A percentile compares a stretch with the other conserved stretches of the same genome.
Conservation (phyloP, 1,140 invertebrate genomes). For the Copidosoma floridanum region DNA sequence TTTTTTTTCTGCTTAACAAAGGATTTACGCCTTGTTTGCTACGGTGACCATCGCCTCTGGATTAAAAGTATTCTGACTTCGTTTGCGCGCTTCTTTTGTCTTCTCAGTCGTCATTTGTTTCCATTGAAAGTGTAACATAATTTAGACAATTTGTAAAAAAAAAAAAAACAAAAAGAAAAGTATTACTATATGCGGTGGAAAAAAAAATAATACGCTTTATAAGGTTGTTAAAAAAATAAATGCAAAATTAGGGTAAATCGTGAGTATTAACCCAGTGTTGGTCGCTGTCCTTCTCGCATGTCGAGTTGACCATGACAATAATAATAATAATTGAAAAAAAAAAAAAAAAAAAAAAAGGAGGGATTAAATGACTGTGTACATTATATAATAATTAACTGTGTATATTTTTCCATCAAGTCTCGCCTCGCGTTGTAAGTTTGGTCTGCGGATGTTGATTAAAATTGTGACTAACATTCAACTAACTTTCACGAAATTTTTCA, state of each 20-base stretch:
- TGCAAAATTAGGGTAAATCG: neutral
- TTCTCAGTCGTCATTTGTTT: too few species aligned
- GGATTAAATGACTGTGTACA: too few species aligned
- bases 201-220: constrained; percentile 32
- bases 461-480: constrained; percentile 49
- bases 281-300: constrained; percentile 41
- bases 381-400: neutral
- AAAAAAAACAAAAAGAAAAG: too few species aligned
- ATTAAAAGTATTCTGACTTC: constrained; percentile 7
- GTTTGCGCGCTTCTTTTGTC: neutral
- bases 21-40: too few species aligned
- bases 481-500: constrained; percentile 33
- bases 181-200: too few species aligned
- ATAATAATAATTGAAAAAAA: too few species aligned
- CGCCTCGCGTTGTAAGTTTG: constrained; percentile 51
- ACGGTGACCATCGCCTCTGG: too few species aligned
- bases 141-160: too few species aligned
- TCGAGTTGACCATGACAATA: constrained; percentile 38
- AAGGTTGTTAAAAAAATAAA: constrained; percentile 17
- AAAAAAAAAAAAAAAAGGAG: too few species aligned
- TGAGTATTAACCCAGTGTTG: constrained; percentile 15
- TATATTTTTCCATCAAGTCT: constrained; percentile 30
- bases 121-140: too few species aligned
- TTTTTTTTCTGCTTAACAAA: neutral
- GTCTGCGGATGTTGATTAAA: constrained; percentile 36